Base-by-base conservation (phyloP, 2,113 vertebrate species). In the Catharus minimus region DNA sequence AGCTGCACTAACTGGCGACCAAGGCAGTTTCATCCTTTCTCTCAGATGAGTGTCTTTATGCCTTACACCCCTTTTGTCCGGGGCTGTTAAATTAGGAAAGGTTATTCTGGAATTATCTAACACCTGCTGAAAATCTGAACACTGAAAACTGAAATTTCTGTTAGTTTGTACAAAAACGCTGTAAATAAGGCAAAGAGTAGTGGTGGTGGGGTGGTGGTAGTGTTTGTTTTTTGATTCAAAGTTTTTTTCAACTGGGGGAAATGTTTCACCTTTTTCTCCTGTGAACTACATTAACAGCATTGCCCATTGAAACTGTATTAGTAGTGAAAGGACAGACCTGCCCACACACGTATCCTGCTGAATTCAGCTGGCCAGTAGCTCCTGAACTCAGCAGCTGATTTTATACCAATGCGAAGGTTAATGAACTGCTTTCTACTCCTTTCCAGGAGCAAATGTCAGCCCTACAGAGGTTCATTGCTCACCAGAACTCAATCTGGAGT, bases 401-500 rank as follows among this genome's bases (percentile, higher is more conserved):
- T 94, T 33, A 85, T 95, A 94, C 56, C 82, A 91, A 74, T 55
- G 55, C 0, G 49, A 96, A 91, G 88, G 78, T 90, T 92, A 82
- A 93, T 86, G 61, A 73, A 79, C 77, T 88, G 39, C 67, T 82
- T 94, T 89, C 83, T 62, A n/a, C 49, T 50, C 17, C 61, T 62
- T 84, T 93, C 62, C 66, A 78, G 77, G 83, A 94, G 88, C n/a
- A 80, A 95, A 84, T 94, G 77, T 94, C 95, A 97, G 69, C 87
- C 78, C 50, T 68, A 9, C 11, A 44, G 44, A 85, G 47, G 85
- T 87, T 86, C 66, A 58, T 86, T 76, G 88, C 94, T 93, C 73
- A 92, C 52, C 56, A 95, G 85, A 95, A 69, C 72, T 85, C 82
- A 69, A 38, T 78, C 75, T 86, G 61, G 73, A 92, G n/a, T 82